Evolutionary conservation across 1,140 invertebrate genomes (phyloP).

Genomic region (Papilio machaon): DNA sequence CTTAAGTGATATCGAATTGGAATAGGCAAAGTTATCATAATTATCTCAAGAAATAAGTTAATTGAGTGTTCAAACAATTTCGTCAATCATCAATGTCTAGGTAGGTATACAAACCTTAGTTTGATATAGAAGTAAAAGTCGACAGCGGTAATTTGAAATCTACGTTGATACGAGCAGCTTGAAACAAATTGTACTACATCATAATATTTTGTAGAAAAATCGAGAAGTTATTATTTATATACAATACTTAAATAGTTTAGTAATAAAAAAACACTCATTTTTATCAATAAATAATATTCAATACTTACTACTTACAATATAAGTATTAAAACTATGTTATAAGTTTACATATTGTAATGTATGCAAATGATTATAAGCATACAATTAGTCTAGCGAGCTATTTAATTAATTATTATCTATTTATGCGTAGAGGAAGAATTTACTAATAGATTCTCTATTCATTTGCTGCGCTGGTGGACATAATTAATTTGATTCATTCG

Average conservation of each 20-base stretch:
- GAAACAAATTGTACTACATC: not conserved
- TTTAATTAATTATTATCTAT: slow-evolving; percentile 22
- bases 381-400: not conserved
- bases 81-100: not conserved
- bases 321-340: slow-evolving; percentile 35
- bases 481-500: slow-evolving; percentile 16
- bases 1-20: slow-evolving; percentile 73
- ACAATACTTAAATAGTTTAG: not conserved
- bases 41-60: slow-evolving; percentile 41
- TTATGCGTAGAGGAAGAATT: slow-evolving; percentile 16
- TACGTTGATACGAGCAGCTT: not conserved
- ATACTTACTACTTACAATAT: not conserved
- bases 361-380: slow-evolving; percentile 29
- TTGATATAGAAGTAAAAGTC: slow-evolving; percentile 9
- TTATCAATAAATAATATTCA: not conserved
- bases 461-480: slow-evolving; percentile 7
- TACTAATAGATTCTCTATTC: slow-evolving; percentile 24
- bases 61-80: slow-evolving; percentile 18
- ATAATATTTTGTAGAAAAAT: not conserved
- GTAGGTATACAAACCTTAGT: not conserved
- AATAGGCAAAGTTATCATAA: slow-evolving; percentile 55
- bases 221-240: not conserved
- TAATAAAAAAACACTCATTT: not conserved
- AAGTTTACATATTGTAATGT: slow-evolving; percentile 37
- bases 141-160: not conserved